phyloP scores from a whole-genome alignment of 1,140 invertebrate species.

The Hypothenemus hampei region DNA sequence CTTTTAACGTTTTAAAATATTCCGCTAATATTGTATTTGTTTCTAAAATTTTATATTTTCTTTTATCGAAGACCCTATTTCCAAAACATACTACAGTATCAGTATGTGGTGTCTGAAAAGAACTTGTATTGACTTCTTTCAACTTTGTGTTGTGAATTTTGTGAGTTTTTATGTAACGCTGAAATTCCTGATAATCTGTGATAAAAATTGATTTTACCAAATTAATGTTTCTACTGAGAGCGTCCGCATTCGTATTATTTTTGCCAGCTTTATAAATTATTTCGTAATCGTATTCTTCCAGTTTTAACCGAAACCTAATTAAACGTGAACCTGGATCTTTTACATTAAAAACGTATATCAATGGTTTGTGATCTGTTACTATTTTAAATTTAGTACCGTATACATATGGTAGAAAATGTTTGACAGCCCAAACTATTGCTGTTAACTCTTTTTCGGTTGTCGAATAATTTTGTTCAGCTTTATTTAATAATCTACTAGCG shows the following conservation, averaged over 20 bases:
- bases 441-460: constrained; percentile 41
- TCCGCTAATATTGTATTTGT: no score
- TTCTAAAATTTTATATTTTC: no score
- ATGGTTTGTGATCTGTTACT: constrained; percentile 27
- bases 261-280: constrained; percentile 16
- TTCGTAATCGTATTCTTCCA: constrained; percentile 16
- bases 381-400: constrained; percentile 39
- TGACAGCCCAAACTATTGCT: constrained; percentile 44
- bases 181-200: neutral
- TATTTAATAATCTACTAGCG: constrained; percentile 34
- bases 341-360: constrained; percentile 38
- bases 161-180: neutral
- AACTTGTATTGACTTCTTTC: no score
- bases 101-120: no score
- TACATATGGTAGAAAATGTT: constrained; percentile 44
- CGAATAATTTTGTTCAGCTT: constrained; percentile 34
- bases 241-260: constrained; percentile 7
- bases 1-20: no score
- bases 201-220: neutral
- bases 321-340: constrained; percentile 45
- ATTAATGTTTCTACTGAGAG: neutral
- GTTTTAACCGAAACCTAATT: constrained; percentile 44
- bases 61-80: no score
- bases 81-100: no score
- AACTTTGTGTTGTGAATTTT: neutral